Evolutionary conservation across 2,888 invertebrate species (phyloP).

Genomic region (Linhomoeus sp.): DNA sequence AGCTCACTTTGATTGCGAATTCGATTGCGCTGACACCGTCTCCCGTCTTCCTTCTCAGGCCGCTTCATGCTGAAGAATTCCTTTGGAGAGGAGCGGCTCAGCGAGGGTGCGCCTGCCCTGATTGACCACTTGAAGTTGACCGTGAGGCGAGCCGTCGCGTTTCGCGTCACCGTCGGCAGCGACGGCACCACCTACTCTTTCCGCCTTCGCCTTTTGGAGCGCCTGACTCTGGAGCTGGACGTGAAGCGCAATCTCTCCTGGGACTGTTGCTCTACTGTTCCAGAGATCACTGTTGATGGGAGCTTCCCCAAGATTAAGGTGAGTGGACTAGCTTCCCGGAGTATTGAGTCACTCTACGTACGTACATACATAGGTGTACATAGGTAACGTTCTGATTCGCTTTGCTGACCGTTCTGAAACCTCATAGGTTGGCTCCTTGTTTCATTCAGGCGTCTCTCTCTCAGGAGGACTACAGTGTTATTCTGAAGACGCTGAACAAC

Average conservation of each 20-base stretch:
- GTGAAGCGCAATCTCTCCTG: constrained; percentile 65
- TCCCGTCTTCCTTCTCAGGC: too few relatives aligned
- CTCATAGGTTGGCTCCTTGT: neutral
- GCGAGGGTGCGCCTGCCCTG: neutral
- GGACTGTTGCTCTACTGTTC: constrained; percentile 28
- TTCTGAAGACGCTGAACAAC: constrained; percentile 66
- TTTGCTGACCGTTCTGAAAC: neutral
- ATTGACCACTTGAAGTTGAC: neutral
- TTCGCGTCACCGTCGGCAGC: constrained; percentile 10
- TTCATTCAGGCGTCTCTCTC: constrained; percentile 8
- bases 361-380: neutral
- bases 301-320: constrained; percentile 48
- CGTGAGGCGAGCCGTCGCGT: neutral
- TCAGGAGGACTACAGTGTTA: constrained; percentile 58
- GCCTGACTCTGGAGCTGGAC: constrained; percentile 55
- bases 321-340: constrained; percentile 9
- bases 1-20: constrained; percentile 32
- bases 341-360: too few relatives aligned
- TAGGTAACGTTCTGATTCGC: neutral
- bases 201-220: constrained; percentile 48
- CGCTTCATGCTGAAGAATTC: neutral
- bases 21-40: neutral
- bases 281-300: constrained; percentile 59
- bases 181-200: constrained; percentile 30
- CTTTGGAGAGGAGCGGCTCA: neutral